These are phyloP conservation scores for Haliclystus octoradiatus DNA, from an alignment of 30 jellyfish, hydroid and myxozoan species.

Conservation along the genomic window DNA sequence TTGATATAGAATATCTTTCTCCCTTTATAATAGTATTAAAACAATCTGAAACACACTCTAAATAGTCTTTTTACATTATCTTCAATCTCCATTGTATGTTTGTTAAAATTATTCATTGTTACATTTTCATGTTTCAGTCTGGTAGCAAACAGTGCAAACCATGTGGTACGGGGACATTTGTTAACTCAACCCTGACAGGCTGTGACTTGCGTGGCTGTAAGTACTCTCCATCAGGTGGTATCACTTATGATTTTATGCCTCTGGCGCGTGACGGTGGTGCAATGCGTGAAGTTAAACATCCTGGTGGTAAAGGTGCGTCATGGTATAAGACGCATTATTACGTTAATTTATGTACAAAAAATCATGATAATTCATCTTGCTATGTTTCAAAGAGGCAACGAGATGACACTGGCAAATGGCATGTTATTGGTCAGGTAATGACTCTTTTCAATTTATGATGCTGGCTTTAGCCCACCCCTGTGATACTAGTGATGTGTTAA, in stretches of 20 bases:
- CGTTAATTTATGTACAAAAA: constrained; percentile 62
- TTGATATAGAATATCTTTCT: too few species aligned
- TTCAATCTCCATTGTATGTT: too few species aligned
- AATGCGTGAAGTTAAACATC: constrained; percentile 52
- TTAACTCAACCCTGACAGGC: constrained; percentile 45
- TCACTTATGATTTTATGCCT: constrained; percentile 64
- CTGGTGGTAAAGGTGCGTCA: constrained; percentile 1
- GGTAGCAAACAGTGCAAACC: constrained; percentile 45
- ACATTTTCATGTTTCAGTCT: constrained; percentile 13
- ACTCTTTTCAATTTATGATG: constrained; percentile 29
- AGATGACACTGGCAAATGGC: constrained; percentile 23
- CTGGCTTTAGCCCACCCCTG: constrained; percentile 18
- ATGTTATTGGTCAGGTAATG: constrained; percentile 73
- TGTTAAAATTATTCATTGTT: too few species aligned
- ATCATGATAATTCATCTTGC: constrained; percentile 81
- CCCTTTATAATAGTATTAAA: too few species aligned
- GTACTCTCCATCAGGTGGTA: constrained; percentile 47
- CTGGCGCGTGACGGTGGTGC: constrained; percentile 73
- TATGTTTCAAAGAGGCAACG: constrained; percentile 9
- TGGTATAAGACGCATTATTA: constrained; percentile 44
- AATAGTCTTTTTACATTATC: too few species aligned
- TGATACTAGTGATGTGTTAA: background rate
- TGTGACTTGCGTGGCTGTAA: constrained; percentile 49
- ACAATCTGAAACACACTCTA: too few species aligned
- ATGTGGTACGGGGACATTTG: constrained; percentile 78